Conservation (phyloP, 2,113 vertebrate genomes). For the Elgaria multicarinata region DNA sequence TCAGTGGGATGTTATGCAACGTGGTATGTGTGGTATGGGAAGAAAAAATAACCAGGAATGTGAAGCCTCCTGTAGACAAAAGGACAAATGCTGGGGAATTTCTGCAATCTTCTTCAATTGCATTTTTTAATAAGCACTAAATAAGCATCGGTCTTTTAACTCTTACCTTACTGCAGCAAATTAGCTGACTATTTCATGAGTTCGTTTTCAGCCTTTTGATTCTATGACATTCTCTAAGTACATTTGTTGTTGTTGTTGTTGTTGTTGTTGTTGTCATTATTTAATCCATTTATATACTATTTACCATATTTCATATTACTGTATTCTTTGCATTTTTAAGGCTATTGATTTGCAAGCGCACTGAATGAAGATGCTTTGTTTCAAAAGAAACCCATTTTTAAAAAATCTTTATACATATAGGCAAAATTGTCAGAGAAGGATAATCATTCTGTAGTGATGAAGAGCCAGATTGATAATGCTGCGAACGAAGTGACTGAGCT, state of each 20-base stretch:
- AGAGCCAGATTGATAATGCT: conserved; percentile 75
- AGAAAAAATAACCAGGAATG: conserved; percentile 13
- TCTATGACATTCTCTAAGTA: background rate
- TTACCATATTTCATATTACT: background rate
- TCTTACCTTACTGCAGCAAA: background rate
- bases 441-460: conserved; percentile 79
- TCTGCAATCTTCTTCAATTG: background rate
- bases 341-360: background rate
- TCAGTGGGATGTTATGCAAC: background rate
- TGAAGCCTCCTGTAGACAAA: background rate
- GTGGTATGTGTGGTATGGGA: background rate
- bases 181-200: background rate
- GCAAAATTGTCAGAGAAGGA: conserved; percentile 83
- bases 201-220: conserved; percentile 9
- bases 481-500: conserved; percentile 75
- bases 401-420: conserved; percentile 70
- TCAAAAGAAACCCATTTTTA: background rate
- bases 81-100: background rate
- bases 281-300: background rate
- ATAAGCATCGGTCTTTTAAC: background rate
- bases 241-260: background rate
- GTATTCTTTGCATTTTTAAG: background rate
- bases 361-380: background rate
- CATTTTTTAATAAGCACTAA: conserved; percentile 1
- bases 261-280: background rate